phyloP scores from a whole-genome alignment of 2,797 vertebrate species.

The Micrastur ruficollis region DNA sequence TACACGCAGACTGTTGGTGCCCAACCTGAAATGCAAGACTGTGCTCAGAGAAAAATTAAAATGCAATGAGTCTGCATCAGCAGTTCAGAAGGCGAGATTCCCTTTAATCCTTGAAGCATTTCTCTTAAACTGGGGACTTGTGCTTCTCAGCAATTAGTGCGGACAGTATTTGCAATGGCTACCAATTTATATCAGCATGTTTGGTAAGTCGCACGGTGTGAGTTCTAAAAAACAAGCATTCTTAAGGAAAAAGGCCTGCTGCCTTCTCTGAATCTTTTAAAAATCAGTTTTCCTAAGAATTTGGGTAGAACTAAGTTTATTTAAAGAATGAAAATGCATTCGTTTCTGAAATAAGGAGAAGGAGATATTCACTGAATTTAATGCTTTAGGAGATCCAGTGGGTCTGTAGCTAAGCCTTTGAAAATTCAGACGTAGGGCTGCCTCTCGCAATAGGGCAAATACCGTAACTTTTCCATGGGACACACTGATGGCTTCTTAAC shows the following conservation, averaged over 20 bases:
- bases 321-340: neutral
- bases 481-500: neutral
- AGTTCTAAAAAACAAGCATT: neutral
- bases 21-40: neutral
- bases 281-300: neutral
- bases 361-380: neutral
- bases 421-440: neutral
- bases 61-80: neutral
- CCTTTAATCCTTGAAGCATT: neutral
- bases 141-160: neutral
- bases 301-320: neutral
- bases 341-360: neutral
- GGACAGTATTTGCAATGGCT: neutral
- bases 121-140: neutral
- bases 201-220: rapidly evolving
- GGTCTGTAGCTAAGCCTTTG: neutral
- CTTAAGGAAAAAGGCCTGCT: neutral
- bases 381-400: neutral
- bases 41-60: neutral
- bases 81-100: neutral
- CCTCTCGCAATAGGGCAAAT: neutral
- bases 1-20: neutral
- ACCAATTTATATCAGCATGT: neutral
- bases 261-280: neutral
- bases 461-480: neutral